Percentiles rank a stretch among this genome's conserved stretches.
phyloP scores from a whole-genome alignment of 2,797 vertebrate species.

The Enteromius afrohamiltoni region DNA sequence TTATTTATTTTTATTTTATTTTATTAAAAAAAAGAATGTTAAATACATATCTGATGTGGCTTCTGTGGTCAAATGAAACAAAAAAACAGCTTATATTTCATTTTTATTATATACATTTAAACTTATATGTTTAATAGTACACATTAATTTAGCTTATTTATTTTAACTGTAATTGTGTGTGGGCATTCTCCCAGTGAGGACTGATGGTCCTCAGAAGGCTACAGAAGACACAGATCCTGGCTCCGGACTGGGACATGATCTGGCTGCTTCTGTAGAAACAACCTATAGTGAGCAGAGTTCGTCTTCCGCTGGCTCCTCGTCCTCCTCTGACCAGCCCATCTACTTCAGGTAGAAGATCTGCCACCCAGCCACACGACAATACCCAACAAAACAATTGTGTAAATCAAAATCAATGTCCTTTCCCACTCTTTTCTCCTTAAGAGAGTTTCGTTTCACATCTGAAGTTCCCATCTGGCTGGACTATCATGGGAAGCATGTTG shows the following conservation, averaged over 20 bases:
- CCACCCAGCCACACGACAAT: background rate
- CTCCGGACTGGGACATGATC: conserved; percentile 71
- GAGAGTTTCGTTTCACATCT: conserved; percentile 93
- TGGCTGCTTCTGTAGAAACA: conserved; percentile 79
- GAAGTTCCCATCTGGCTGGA: conserved; percentile 96
- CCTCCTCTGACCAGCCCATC: conserved; percentile 88
- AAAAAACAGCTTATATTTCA: background rate
- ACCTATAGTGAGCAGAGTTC: conserved; percentile 79
- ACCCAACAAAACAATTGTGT: background rate
- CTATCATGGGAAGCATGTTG: conserved; percentile 91
- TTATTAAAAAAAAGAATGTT: too few relatives aligned
- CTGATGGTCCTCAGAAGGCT: conserved; percentile 70
- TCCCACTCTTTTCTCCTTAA: conserved; percentile 60
- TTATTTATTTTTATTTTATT: too few relatives aligned
- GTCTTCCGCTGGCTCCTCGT: conserved; percentile 77
- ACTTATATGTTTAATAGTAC: background rate
- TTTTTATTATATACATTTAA: background rate
- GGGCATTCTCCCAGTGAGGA: conserved; percentile 69
- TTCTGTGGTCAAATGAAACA: too few relatives aligned
- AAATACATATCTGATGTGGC: too few relatives aligned
- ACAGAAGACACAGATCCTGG: conserved; percentile 70
- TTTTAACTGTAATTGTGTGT: background rate
- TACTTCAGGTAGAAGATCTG: conserved; percentile 84
- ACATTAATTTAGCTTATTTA: background rate
- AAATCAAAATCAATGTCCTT: background rate